Base-by-base conservation (phyloP, 2,888 invertebrate species). In the Drosophila atripex region DNA sequence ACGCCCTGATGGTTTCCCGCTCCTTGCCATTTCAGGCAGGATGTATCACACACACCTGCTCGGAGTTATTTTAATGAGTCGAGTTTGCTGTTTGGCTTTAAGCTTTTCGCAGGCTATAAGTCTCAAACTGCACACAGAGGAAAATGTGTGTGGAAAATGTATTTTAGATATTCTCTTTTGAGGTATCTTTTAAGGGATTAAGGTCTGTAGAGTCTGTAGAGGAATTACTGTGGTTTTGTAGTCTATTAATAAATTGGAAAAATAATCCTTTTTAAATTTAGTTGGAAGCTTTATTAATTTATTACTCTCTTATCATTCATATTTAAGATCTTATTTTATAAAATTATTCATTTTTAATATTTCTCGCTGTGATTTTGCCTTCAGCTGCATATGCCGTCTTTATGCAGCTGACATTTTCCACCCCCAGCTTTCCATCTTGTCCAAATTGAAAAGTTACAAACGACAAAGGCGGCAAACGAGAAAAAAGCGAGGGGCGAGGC, bases 371-470 rank as follows among this genome's bases (percentile, higher is more conserved):
- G 18, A 18, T 5, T 16, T 35, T 25, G 8, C 8, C 28, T 58
- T 14, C 18, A 16, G 12, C 51, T 30, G 69, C 35, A 51, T 28
- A 32, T 41, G 41, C 50, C 35, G 61, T 61, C 59, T 59, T 50
- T 54, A 39, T 51, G 52, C 28, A 65, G 25, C 52, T 38, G 66
- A 12, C 35, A 23, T 38, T 47, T 39, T 39, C 45, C 50, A 25
- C 30, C 30, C 47, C 28, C 54, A 23, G 53, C 50, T 50, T 39
- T 38, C 38, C 50, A 50, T 61, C 79, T 76, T 83, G 69, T 68
- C 82, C 86, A 88, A 88, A 83, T 83, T 88, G 88, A 88, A 83
- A 88, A 86, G 68, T 68, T 74, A 66, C 70, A 66, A 53, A 43
- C 76, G 55, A 47, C 73, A 80, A 66, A 58, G 47, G 52, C 57